Base-by-base conservation (phyloP, 37 sponge, comb jelly and placozoan species). In the Trichoplax adhaerens region DNA sequence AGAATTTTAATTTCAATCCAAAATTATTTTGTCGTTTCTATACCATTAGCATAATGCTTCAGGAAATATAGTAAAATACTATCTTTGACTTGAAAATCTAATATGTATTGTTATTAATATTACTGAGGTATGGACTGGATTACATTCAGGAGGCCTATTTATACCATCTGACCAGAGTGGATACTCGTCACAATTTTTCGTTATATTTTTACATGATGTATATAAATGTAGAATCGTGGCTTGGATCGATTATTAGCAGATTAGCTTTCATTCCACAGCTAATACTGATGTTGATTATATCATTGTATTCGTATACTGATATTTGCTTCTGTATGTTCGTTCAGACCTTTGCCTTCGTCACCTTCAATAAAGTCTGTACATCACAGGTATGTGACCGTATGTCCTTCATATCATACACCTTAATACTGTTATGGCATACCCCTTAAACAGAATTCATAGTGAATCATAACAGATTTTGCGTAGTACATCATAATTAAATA, bases 301-400 rank as follows among this genome's bases (percentile, higher is more conserved):
- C 85, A 4, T 2, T 86, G 5, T 63, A 56, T 48, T 70, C 81
- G 2, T 77, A 89, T 59, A 55, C 66, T 3, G 80, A 86, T 69
- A 68, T 87, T 5, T 65, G 79, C 2, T 64, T 98, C 59, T 89
- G 91, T 65, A 76, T 78, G 58, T 88, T 86, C 74, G 77, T 98
- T 12, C 88, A 93, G 65, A 98, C 99, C 0, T 77, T 87, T 50
- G 64, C 85, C 3, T 98, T 98, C 76, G 99, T 93, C 1, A 88
- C 91, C 7, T 93, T 87, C 82, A 98, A 98, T 75, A 98, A 98
- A 89, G 93, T 98, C 2, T 83, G 88, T 72, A 98, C 99, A 1
- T 93, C 99, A 66, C 94, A 92, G 78, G 94, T 92, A 48, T 51
- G n/a, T 6, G 29, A 29, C 29, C 29, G 29, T 29, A 29, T 29